Percentiles rank a stretch among this genome's conserved stretches.
Evolutionary conservation across 2,888 invertebrate genomes (phyloP).

Genomic region (Cephonodes hylas): DNA sequence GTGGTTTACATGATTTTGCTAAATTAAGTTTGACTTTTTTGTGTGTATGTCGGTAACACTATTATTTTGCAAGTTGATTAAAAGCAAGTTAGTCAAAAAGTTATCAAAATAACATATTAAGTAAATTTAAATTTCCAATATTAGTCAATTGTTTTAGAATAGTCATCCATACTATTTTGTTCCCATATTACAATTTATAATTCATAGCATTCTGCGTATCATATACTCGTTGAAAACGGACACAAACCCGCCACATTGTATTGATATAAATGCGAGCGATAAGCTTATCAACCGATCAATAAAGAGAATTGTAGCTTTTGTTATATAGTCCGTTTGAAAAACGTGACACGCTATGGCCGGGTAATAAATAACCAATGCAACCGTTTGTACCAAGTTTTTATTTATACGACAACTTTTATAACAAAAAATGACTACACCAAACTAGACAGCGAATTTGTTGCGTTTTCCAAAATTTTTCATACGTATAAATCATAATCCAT

Average conservation of each 20-base stretch:
- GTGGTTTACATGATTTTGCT: conserved; percentile 1
- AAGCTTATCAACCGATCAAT: conserved; percentile 72
- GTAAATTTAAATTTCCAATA: no score
- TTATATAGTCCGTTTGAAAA: conserved; percentile 19
- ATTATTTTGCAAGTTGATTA: background rate
- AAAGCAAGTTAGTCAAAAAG: background rate
- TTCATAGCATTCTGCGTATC: no score
- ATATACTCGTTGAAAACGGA: background rate
- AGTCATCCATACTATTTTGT: no score
- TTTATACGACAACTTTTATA: background rate
- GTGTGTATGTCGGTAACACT: background rate
- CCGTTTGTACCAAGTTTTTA: background rate
- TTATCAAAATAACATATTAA: no score
- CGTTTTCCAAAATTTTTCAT: no score
- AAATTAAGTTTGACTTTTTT: background rate
- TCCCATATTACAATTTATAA: no score
- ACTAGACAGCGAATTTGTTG: no score
- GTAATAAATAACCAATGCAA: background rate
- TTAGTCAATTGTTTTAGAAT: no score
- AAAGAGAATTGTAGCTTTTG: conserved; percentile 58
- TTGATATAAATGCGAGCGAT: conserved; percentile 62
- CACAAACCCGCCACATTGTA: conserved; percentile 10
- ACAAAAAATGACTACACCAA: background rate
- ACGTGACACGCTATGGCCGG: background rate
- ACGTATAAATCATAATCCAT: no score